Percentiles rank a stretch among this genome's conserved stretches.
Evolutionary conservation across 1,140 invertebrate species (phyloP).

Genomic region (Drepana arcuata): DNA sequence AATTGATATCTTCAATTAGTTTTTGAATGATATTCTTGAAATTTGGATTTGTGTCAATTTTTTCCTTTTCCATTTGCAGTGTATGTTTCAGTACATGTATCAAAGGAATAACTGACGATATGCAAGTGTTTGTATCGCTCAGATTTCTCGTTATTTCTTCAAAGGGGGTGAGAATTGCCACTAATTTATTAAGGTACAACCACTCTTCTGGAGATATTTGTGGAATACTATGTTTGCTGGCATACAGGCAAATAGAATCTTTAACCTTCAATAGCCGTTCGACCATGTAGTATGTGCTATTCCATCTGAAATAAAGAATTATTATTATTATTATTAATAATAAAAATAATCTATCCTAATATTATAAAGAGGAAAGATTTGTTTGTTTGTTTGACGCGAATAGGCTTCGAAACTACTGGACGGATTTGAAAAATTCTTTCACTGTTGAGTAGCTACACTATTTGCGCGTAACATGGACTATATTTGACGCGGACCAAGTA

Average conservation of each 20-base stretch:
- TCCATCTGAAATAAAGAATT: constrained; percentile 8
- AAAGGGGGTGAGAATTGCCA: constrained; percentile 9
- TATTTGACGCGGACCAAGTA: too few relatives aligned
- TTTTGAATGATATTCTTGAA: constrained; percentile 16
- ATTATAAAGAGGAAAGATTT: too few relatives aligned
- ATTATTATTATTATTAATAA: too few relatives aligned
- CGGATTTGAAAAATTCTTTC: too few relatives aligned
- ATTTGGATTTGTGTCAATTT: constrained; percentile 12
- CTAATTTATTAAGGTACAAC: constrained; percentile 5
- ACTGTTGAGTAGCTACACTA: too few relatives aligned
- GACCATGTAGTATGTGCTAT: constrained; percentile 19
- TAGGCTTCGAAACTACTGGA: too few relatives aligned
- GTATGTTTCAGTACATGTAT: constrained; percentile 13
- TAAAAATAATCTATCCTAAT: too few relatives aligned
- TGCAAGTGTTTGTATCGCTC: constrained; percentile 12
- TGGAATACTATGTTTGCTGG: constrained; percentile 17
- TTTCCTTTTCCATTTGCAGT: constrained; percentile 8
- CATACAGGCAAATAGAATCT: constrained; percentile 16
- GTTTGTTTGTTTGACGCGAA: too few relatives aligned
- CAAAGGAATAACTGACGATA: constrained; percentile 17
- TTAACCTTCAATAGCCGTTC: constrained; percentile 17
- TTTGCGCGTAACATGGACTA: too few relatives aligned
- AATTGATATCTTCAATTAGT: constrained; percentile 16
- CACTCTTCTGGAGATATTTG: constrained; percentile 9
- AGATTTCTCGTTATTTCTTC: constrained; percentile 12